Evolutionary conservation across 2,797 vertebrate species (phyloP), one percentile per base, ranked within the genome.

Genomic region (Pogoniulus pusillus): DNA sequence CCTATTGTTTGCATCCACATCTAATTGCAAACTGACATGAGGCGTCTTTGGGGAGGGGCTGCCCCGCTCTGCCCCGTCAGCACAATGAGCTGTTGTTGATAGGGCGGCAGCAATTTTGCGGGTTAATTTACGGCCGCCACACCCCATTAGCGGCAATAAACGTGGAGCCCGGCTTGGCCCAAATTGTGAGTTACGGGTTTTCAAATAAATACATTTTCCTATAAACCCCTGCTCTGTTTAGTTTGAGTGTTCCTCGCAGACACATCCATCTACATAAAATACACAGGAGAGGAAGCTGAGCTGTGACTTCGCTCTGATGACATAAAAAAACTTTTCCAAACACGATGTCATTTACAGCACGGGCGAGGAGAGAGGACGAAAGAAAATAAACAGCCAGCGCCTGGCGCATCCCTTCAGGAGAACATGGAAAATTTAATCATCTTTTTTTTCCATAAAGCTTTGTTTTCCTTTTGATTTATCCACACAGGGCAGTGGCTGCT

Each of bases 191-290:
- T 97, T 98, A 96, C 75, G 96, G 91, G 96, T 98, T 98, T 96
- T 97, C 97, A 97, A 97, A 98, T 98, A 98, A 98, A 98, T 97
- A 97, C 97, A 89, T 97, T 97, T 97, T 96, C 97, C 97, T 96
- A 97, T 97, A 97, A 97, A 97, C 96, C 95, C 32, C 92, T 16
- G 27, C 88, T 97, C 94, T 97, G 97, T 97, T 98, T 97, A 97
- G 96, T 89, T 97, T 97, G 97, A 97, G 84, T 60, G 95, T 92
- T 95, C 96, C 96, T 96, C 77, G 18, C 95, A 96, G 97, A 96
- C 97, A 97, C 97, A 97, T 97, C 95, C 95, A 96, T 97, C 95
- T 69, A 96, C 87, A 94, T 97, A 97, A 97, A 97, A 97, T 97
- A 98, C 96, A 98, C 97, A 97, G 92, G 93, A 96, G 96, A 98